Percentiles rank a stretch among this genome's conserved stretches.
Conservation (phyloP, 2,113 vertebrate species). For the Alaudala cheleensis region DNA sequence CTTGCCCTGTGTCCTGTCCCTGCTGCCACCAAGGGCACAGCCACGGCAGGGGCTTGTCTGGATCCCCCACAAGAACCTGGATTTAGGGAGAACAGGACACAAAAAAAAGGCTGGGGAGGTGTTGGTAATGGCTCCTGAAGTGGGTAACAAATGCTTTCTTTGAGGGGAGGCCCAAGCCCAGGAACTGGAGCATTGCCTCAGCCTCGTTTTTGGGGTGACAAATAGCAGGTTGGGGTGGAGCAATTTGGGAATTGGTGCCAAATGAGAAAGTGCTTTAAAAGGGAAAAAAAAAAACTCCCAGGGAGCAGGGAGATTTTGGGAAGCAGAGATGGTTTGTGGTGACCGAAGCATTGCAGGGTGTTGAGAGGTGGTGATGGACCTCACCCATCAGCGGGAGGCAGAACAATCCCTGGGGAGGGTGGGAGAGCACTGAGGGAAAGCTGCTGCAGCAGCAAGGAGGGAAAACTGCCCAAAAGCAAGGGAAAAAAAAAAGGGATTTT, state of each 20-base stretch:
- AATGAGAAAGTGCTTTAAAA: constrained; percentile 21
- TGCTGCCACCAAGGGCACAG: background rate
- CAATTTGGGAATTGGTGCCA: background rate
- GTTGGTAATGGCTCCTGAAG: background rate
- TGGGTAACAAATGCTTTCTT: accelerated
- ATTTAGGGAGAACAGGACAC: background rate
- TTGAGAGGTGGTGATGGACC: background rate
- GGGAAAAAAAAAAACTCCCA: background rate
- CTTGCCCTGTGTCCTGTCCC: accelerated
- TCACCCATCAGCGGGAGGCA: background rate
- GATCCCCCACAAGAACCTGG: background rate
- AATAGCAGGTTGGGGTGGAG: background rate
- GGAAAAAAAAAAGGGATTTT: background rate
- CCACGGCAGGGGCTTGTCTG: accelerated
- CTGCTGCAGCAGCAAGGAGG: background rate
- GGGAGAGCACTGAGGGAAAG: background rate
- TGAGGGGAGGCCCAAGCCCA: background rate
- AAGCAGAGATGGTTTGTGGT: background rate
- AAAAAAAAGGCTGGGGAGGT: accelerated
- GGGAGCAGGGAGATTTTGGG: background rate
- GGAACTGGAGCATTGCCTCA: accelerated
- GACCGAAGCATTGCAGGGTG: background rate
- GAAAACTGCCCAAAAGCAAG: background rate
- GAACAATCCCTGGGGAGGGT: background rate
- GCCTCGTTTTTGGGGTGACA: background rate